Evolutionary conservation across 2,888 invertebrate species (phyloP), one percentile per base, ranked within the genome.

Genomic region (Stenichneumon culpator): DNA sequence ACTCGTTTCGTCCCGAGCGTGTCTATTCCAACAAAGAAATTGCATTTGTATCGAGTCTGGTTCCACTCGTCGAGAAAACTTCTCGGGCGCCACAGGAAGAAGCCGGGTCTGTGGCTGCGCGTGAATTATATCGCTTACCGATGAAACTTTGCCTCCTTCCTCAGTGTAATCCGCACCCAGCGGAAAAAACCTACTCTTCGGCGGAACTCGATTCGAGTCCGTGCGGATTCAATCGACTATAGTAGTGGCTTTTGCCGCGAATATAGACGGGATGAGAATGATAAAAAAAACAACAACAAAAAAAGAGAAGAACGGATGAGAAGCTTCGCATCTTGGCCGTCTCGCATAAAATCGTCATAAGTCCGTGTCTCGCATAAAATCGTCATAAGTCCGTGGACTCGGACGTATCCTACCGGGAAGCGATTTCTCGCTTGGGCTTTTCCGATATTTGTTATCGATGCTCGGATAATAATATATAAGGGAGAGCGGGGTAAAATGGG

Each of bases 121-220:
- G 22, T 57, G 57, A 57, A 57, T 57, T 22, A 25, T 25, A 57
- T 14, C 25, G 57, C 9, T 57, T 57, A 57, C 57, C 57, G 25
- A 57, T 25, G 25, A 57, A 57, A 57, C 57, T 57, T 57, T 22
- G 25, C 22, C 25, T 57, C 11, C 25, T 25, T 57, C 25, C 57
- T 57, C 14, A 25, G 57, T 25, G 57, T 57, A 57, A 57, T 57
- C 57, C 57, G 7, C 11, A 22, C 9, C 25, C 3, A 3, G 14
- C 57, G 57, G 57, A 25, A 22, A 11, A 25, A 57, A 22, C 3
- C 9, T 22, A 22, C 25, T 19, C 9, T 14, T 19, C 9, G 11
- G 9, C 57, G 57, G 44, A 44, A 44, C 19, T 3, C 57, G 57
- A 22, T 57, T 14, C 57, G 57, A 9, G 22, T 57, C 9, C 19